Base-by-base conservation (phyloP, 2,797 vertebrate genomes). In the Lithobates sylvaticus region DNA sequence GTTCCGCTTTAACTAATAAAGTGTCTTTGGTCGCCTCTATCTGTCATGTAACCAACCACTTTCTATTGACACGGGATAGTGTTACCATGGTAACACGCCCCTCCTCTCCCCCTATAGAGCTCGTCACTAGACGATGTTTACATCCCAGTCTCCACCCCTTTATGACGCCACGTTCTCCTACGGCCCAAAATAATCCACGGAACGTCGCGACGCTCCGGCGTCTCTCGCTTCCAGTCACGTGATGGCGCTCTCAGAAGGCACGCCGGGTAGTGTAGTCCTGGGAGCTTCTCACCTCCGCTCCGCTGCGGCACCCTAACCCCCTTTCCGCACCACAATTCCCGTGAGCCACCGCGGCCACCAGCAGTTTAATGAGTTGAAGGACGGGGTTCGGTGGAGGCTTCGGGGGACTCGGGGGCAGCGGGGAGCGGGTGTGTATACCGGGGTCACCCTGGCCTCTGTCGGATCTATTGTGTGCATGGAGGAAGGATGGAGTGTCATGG, bases 321-420 rank as follows among this genome's bases (percentile, higher is more conserved):
- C 4, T 32, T 26, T 21, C 5, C 5, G 93, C 89, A 93, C 90
- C 90, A 91, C 93, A 70, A 76, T 76, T 81, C 78, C 84, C 78
- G 70, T 50, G 47, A 88, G 83, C 67, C 23, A 21, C 77, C 54
- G 54, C 78, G 72, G 12, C 3, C 26, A 27, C 4, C 34, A 16
- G 61, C 65, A 44, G 29, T 79, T 61, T 80, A 76, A 76, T 88
- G 81, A 83, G 74, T 84, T 78, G 78, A 76, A 79, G 76, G 82
- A 47, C 74, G 26, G 67, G 72, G 72, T 18, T 29, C 78, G 2
- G 50, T 6, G 68, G 67, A 81, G 72, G 68, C 21, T 73, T 58
- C 68, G 82, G 69, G 86, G 54, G 77, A 84, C 75, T 78, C 32
- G 71, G 76, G 85, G 85, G 85, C 67, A 77, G 79, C 64, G 73